These are phyloP conservation scores for Cryptosula pallasiana DNA, from an alignment of 2,888 invertebrate genomes.

Conservation along the genomic window DNA sequence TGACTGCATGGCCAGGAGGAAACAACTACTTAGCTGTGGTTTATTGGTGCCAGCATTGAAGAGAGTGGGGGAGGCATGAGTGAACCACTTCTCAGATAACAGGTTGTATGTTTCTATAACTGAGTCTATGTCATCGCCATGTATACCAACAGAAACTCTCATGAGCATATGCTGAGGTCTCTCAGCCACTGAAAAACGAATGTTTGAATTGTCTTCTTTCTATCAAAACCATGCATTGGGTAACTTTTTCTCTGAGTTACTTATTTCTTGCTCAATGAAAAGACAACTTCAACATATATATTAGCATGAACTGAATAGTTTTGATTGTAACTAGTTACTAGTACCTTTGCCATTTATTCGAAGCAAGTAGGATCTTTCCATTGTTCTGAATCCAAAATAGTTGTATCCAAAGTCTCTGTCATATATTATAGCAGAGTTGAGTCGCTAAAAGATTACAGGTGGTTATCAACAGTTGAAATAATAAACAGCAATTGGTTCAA, in stretches of 20 bases:
- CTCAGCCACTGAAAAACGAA: slow-evolving; percentile 68
- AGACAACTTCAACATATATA: too few relatives aligned
- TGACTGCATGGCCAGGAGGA: slow-evolving; percentile 84
- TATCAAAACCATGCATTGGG: too few relatives aligned
- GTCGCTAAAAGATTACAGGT: slow-evolving; percentile 55
- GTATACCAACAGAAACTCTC: slow-evolving; percentile 94
- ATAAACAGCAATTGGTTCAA: too few relatives aligned
- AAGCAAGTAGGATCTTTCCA: slow-evolving; percentile 88
- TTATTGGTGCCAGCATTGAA: slow-evolving; percentile 87
- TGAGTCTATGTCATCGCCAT: slow-evolving; percentile 83
- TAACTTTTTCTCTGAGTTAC: too few relatives aligned
- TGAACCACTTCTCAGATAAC: slow-evolving; percentile 89
- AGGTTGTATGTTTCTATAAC: slow-evolving; percentile 94
- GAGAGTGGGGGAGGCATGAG: slow-evolving; percentile 94
- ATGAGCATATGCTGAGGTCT: slow-evolving; percentile 98
- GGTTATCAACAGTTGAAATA: too few relatives aligned
- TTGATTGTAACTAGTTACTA: too few relatives aligned
- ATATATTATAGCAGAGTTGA: slow-evolving; percentile 93
- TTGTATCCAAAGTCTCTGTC: slow-evolving; percentile 94
- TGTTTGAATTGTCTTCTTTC: too few relatives aligned
- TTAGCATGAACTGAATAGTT: too few relatives aligned
- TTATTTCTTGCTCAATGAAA: too few relatives aligned
- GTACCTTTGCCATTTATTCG: slow-evolving; percentile 75
- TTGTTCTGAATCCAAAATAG: slow-evolving; percentile 98
- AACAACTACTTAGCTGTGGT: slow-evolving; percentile 91